Conservation (phyloP, 2,888 invertebrate species). For the Incurvaria masculella region DNA sequence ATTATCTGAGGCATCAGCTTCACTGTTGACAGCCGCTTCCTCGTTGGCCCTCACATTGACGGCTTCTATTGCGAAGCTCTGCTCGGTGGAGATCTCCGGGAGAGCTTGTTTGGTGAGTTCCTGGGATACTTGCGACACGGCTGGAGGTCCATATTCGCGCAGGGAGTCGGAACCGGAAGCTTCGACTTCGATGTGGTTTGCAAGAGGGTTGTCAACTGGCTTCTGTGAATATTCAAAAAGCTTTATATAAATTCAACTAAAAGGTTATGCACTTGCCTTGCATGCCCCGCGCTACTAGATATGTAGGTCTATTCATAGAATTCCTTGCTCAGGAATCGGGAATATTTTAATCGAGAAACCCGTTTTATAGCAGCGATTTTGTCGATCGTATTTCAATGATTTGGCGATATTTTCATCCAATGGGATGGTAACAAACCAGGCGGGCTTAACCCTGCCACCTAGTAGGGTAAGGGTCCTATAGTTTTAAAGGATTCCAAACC, state of each 20-base stretch:
- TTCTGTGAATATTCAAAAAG: constrained; percentile 25
- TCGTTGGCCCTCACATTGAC: too few relatives aligned
- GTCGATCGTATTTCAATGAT: too few relatives aligned
- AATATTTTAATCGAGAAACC: too few relatives aligned
- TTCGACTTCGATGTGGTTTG: constrained; percentile 40
- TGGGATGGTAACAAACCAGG: too few relatives aligned
- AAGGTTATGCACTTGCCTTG: neutral
- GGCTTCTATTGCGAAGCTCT: constrained; percentile 22
- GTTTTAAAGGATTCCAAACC: too few relatives aligned
- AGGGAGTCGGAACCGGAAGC: constrained; percentile 49
- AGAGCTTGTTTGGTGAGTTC: constrained; percentile 30
- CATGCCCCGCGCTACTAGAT: neutral
- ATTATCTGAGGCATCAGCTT: constrained; percentile 5
- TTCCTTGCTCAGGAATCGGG: too few relatives aligned
- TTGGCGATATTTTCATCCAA: too few relatives aligned
- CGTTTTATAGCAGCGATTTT: too few relatives aligned
- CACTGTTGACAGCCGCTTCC: neutral
- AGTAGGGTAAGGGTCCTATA: too few relatives aligned
- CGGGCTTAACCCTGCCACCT: too few relatives aligned
- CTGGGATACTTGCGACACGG: constrained; percentile 25
- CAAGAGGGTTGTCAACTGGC: constrained; percentile 36
- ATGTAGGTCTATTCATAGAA: neutral
- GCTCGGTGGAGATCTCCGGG: constrained; percentile 33
- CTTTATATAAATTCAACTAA: neutral
- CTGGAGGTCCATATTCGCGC: constrained; percentile 48